Evolutionary conservation across 2,888 invertebrate species (phyloP).

Genomic region (Drosophila pseudotakahashii): DNA sequence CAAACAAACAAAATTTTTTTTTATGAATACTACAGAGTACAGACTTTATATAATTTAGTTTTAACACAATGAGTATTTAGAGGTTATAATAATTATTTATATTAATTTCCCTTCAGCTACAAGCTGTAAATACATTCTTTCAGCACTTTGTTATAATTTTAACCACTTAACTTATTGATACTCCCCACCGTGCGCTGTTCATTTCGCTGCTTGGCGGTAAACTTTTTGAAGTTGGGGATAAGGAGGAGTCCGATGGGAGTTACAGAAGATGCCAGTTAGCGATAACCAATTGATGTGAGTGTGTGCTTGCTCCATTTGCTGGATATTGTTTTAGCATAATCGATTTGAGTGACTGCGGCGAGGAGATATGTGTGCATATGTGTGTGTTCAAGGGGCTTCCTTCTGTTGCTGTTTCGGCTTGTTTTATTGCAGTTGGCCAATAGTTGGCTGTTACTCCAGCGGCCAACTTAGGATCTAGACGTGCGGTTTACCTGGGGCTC

Average conservation of each 20-base stretch:
- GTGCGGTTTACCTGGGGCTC: slow-evolving; percentile 61
- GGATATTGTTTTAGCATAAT: slow-evolving; percentile 83
- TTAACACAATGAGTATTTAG: too few relatives aligned
- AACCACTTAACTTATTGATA: accelerated
- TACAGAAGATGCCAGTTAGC: slow-evolving; percentile 47
- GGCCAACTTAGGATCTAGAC: slow-evolving; percentile 49
- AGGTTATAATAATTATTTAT: too few relatives aligned
- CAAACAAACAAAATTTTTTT: too few relatives aligned
- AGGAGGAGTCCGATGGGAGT: slow-evolving; percentile 19
- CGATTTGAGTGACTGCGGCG: slow-evolving; percentile 77
- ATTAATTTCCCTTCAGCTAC: too few relatives aligned
- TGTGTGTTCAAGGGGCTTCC: background rate
- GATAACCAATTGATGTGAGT: slow-evolving; percentile 50
- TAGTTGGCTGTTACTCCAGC: slow-evolving; percentile 37
- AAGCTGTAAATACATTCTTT: too few relatives aligned
- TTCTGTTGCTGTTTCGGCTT: slow-evolving; percentile 50
- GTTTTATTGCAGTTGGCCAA: slow-evolving; percentile 78
- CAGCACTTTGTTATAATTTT: background rate
- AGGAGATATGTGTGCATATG: slow-evolving; percentile 1
- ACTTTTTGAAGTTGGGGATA: slow-evolving; percentile 63
- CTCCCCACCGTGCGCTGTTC: slow-evolving; percentile 28
- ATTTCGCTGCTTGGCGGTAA: slow-evolving; percentile 30
- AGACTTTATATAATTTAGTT: too few relatives aligned
- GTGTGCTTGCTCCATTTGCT: slow-evolving; percentile 58
- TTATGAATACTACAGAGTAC: too few relatives aligned